Evolutionary conservation across 1,140 invertebrate species (phyloP).

Genomic region (Diachasmimorpha longicaudata): DNA sequence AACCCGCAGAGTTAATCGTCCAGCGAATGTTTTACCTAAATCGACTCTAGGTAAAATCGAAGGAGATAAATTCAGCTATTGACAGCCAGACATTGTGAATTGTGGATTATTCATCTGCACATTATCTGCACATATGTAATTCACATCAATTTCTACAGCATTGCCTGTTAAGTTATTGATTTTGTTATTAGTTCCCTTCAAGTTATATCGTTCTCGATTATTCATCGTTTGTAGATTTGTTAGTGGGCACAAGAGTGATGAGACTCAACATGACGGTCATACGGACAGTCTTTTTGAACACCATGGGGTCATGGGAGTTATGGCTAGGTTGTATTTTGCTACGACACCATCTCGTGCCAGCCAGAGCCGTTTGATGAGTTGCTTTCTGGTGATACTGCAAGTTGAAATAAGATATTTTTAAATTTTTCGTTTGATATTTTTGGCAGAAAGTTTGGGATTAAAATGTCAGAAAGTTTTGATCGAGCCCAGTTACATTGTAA

Average conservation of each 20-base stretch:
- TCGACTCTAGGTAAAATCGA: neutral
- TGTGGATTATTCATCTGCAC: neutral
- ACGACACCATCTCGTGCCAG: constrained; percentile 65
- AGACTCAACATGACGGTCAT: constrained; percentile 52
- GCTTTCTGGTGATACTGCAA: constrained; percentile 54
- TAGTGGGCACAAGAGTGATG: constrained; percentile 40
- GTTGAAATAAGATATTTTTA: neutral
- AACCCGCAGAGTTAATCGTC: constrained; percentile 12
- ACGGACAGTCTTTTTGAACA: constrained; percentile 56
- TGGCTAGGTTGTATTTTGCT: constrained; percentile 57
- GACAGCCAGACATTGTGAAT: neutral
- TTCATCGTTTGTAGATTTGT: constrained; percentile 8
- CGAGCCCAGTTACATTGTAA: too few species aligned
- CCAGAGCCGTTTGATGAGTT: constrained; percentile 62
- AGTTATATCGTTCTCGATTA: neutral
- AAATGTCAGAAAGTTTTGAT: too few species aligned
- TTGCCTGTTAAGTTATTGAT: too few species aligned
- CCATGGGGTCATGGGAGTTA: constrained; percentile 59
- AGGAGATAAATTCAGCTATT: neutral
- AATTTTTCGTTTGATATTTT: too few species aligned
- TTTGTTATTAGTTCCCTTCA: too few species aligned
- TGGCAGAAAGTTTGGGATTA: too few species aligned
- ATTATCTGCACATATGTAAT: neutral
- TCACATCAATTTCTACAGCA: neutral
- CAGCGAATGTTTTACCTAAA: neutral